Conservation (phyloP, 1,140 invertebrate species). For the Drosophila nannoptera region DNA sequence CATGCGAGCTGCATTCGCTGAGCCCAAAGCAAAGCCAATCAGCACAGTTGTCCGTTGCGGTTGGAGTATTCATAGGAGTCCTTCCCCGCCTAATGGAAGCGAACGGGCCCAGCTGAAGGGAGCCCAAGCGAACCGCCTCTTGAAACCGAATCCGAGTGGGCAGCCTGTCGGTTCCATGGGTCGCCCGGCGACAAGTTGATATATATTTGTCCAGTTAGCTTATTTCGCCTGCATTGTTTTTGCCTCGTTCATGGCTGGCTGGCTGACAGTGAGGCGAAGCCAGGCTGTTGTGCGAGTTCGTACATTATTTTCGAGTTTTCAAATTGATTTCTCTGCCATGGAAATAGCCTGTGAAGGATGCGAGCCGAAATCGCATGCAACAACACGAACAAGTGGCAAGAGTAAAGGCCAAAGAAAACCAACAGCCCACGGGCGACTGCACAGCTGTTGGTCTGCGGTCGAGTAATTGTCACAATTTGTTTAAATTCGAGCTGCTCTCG, state of each 20-base stretch:
- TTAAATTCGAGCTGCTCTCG: conserved; percentile 8
- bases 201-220: conserved; percentile 16
- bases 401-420: not conserved
- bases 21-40: too few relatives aligned
- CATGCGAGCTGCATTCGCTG: too few relatives aligned
- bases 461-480: conserved; percentile 26
- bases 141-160: too few relatives aligned
- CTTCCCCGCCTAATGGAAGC: too few relatives aligned
- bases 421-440: conserved; percentile 20
- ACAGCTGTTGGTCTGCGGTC: conserved; percentile 23
- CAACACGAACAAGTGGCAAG: not conserved
- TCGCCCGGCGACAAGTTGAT: conserved; percentile 25
- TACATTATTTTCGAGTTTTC: conserved; percentile 33
- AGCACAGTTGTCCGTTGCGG: too few relatives aligned
- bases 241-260: conserved; percentile 24
- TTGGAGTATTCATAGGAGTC: too few relatives aligned
- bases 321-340: conserved; percentile 10
- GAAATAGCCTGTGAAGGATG: conserved; percentile 18
- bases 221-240: not conserved
- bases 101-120: too few relatives aligned
- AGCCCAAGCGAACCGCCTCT: too few relatives aligned
- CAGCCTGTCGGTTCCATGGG: too few relatives aligned
- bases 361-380: conserved; percentile 8
- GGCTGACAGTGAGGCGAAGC: not conserved
- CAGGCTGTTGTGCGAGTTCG: conserved; percentile 33